phyloP scores from a whole-genome alignment of 1,140 invertebrate genomes.

The Mizuhopecten yessoensis region DNA sequence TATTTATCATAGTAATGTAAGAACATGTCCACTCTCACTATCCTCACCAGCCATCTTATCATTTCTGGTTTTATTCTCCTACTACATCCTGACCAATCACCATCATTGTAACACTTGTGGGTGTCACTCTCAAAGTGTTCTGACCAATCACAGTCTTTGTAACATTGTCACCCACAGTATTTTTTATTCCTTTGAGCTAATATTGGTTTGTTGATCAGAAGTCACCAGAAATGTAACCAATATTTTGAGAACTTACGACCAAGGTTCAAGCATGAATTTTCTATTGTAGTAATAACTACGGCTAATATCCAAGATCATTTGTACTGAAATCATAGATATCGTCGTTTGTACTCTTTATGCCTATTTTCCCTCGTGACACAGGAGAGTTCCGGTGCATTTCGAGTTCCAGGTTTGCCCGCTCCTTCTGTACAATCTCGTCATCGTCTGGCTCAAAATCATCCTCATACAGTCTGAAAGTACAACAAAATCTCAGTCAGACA shows the following conservation, averaged over 20 bases:
- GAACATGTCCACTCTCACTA: no score
- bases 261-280: neutral
- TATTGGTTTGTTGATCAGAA: neutral
- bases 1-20: neutral
- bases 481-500: no score
- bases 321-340: slow-evolving; percentile 77
- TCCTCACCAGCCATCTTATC: no score
- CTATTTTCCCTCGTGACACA: slow-evolving; percentile 37
- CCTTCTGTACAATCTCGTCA: slow-evolving; percentile 71
- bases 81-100: neutral
- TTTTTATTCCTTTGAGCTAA: no score
- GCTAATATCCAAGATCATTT: slow-evolving; percentile 67
- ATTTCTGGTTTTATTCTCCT: no score
- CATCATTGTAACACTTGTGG: neutral
- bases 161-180: no score
- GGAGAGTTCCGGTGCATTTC: slow-evolving; percentile 54
- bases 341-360: slow-evolving; percentile 58
- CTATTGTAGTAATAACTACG: neutral
- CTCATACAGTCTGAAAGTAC: slow-evolving; percentile 79
- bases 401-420: slow-evolving; percentile 62
- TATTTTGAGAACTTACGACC: neutral
- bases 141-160: neutral
- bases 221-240: neutral
- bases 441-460: slow-evolving; percentile 83
- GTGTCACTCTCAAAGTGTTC: neutral